Conservation (phyloP, 2,797 vertebrate species). For the Brachyrhaphis roseni region DNA sequence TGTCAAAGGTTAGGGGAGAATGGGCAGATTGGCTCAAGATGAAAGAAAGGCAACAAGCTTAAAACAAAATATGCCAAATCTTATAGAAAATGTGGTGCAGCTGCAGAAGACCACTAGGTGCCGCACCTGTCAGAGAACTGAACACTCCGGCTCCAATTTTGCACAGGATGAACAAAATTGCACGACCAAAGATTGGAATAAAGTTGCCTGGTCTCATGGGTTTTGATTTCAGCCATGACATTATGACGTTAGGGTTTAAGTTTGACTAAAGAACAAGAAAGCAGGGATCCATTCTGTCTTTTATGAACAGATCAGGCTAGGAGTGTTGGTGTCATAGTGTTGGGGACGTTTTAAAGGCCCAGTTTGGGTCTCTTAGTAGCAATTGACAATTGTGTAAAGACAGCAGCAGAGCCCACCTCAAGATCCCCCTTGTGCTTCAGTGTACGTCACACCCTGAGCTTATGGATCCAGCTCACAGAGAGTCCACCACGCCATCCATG, state of each 20-base stretch:
- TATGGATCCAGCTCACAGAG: too few relatives aligned
- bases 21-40: neutral
- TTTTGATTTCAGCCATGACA: neutral
- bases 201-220: neutral
- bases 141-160: too few relatives aligned
- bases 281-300: neutral
- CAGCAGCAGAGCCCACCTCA: too few relatives aligned
- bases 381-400: too few relatives aligned
- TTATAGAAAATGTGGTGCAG: neutral
- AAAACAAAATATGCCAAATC: neutral
- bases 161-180: too few relatives aligned
- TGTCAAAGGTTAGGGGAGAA: neutral
- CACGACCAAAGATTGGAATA: neutral
- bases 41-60: neutral
- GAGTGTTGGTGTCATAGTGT: neutral
- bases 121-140: too few relatives aligned
- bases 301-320: neutral
- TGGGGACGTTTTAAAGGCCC: neutral
- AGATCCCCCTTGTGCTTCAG: too few relatives aligned
- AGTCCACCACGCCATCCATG: too few relatives aligned
- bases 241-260: neutral
- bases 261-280: neutral
- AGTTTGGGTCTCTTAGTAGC: too few relatives aligned
- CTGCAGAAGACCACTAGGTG: too few relatives aligned
- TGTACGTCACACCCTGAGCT: too few relatives aligned